Evolutionary conservation across 2,797 vertebrate genomes (phyloP).

Genomic region (Allenopithecus nigroviridis): DNA sequence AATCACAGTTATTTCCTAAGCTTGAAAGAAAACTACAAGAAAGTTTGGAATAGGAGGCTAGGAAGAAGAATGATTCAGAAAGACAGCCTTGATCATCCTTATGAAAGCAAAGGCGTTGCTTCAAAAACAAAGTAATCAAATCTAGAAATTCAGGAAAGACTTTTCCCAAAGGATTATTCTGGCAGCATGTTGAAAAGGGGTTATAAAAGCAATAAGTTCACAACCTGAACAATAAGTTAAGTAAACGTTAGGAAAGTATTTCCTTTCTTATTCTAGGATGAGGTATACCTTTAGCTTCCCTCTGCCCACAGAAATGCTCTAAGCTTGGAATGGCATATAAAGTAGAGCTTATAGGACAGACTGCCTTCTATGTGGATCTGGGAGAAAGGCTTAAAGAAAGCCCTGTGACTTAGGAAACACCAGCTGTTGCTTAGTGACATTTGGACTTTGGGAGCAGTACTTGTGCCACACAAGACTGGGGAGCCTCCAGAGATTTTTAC

Average conservation of each 20-base stretch:
- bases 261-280: conserved; percentile 57
- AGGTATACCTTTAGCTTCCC: conserved; percentile 37
- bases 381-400: not conserved
- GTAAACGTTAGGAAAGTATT: conserved; percentile 71
- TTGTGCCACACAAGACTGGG: not conserved
- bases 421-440: not conserved
- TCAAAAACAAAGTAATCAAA: conserved; percentile 73
- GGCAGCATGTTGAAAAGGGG: conserved; percentile 67
- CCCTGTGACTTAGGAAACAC: not conserved
- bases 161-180: conserved; percentile 73
- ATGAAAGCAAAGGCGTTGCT: conserved; percentile 42
- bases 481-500: not conserved
- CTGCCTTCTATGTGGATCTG: not conserved
- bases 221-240: conserved; percentile 76
- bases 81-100: conserved; percentile 10
- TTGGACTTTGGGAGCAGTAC: not conserved
- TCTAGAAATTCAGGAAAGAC: conserved; percentile 71
- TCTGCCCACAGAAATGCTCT: conserved; percentile 13
- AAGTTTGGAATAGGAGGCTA: not conserved
- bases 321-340: not conserved
- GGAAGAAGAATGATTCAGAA: not conserved
- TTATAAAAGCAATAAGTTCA: conserved; percentile 79
- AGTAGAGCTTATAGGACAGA: not conserved
- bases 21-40: not conserved
- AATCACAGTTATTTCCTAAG: conserved; percentile 27